Evolutionary conservation across 2,797 vertebrate genomes (phyloP).

Genomic region (Paramormyrops hopkinsi): DNA sequence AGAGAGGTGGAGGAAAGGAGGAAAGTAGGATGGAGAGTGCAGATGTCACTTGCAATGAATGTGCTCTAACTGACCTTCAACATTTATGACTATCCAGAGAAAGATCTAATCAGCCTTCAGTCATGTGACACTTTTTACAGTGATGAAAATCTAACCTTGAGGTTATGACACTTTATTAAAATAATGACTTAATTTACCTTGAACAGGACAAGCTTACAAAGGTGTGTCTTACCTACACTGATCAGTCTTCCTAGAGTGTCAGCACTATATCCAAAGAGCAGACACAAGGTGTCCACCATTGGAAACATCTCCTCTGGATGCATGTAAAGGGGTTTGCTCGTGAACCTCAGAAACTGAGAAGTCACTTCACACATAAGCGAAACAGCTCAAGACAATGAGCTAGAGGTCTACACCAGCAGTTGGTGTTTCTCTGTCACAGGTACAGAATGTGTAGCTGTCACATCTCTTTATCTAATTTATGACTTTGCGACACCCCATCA

Average conservation of each 20-base stretch:
- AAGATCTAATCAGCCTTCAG: background rate
- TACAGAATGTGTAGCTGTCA: background rate
- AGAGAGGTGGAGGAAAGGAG: background rate
- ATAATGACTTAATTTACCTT: background rate
- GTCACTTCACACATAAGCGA: background rate
- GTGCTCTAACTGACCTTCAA: background rate
- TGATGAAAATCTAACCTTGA: background rate
- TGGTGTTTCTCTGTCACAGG: background rate
- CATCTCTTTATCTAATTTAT: background rate
- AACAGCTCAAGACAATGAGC: background rate
- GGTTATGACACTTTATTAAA: background rate
- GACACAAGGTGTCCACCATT: background rate
- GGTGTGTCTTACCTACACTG: background rate
- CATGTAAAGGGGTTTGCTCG: background rate
- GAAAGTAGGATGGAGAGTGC: background rate
- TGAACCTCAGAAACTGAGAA: background rate
- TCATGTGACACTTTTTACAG: background rate
- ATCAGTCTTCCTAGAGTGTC: background rate
- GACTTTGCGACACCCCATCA: background rate
- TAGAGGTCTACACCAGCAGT: background rate
- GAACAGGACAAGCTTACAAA: background rate
- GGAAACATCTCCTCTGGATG: background rate
- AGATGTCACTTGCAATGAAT: background rate
- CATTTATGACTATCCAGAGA: background rate
- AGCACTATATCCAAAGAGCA: background rate